Conservation (phyloP, 1,140 invertebrate genomes). For the Acromyrmex echinatior region DNA sequence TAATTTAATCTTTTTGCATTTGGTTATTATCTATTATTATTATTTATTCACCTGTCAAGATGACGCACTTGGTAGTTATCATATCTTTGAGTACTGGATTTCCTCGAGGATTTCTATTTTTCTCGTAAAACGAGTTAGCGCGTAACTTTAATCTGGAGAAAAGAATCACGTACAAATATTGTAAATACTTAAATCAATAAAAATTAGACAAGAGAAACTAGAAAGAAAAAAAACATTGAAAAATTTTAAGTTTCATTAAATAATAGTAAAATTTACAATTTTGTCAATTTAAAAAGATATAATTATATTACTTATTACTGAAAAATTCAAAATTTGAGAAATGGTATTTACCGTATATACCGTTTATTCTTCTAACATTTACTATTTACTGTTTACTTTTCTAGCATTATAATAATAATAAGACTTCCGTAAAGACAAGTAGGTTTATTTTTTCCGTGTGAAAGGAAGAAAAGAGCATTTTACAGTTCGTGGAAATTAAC, state of each 20-base stretch:
- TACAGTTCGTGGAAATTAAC: slow-evolving; percentile 13
- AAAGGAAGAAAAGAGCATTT: slow-evolving; percentile 15
- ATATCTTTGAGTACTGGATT: not conserved
- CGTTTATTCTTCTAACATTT: not conserved
- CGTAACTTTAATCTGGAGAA: too few species aligned
- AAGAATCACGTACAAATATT: not conserved
- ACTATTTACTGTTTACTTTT: not conserved
- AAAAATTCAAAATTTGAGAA: not conserved
- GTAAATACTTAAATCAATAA: not conserved
- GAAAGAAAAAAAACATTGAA: not conserved
- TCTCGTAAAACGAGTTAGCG: not conserved
- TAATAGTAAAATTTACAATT: not conserved
- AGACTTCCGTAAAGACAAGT: not conserved
- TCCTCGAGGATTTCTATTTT: not conserved
- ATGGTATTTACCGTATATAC: not conserved
- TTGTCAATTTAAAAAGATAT: not conserved
- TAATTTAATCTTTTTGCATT: not conserved
- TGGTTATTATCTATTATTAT: not conserved
- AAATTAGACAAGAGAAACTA: not conserved
- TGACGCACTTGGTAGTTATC: not conserved
- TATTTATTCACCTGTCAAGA: not conserved
- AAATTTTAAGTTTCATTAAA: not conserved
- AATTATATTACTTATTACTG: not conserved
- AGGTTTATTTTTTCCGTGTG: not conserved
- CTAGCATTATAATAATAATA: not conserved